These are phyloP conservation scores for Diploscapter pachys DNA, from an alignment of 1,140 invertebrate species.

Conservation along the genomic window DNA sequence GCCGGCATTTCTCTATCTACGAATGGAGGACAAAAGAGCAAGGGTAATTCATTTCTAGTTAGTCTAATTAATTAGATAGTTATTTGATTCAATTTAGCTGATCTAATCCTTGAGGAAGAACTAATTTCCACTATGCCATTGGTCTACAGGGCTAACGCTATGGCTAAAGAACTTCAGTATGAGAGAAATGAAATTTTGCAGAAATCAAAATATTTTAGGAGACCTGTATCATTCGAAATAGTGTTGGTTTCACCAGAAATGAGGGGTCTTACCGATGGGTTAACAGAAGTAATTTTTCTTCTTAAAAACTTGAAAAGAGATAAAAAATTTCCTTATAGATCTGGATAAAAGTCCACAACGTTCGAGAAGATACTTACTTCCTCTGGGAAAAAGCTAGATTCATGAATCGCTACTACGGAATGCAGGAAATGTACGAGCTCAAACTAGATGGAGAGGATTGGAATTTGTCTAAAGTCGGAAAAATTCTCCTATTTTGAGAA, in stretches of 20 bases:
- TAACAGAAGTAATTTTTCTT: conserved; percentile 61
- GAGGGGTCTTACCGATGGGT: conserved; percentile 62
- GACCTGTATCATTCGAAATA: conserved; percentile 66
- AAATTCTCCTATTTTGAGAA: not conserved
- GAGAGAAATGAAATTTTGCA: no score
- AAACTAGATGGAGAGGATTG: conserved; percentile 65
- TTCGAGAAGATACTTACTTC: conserved; percentile 65
- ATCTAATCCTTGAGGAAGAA: conserved; percentile 65
- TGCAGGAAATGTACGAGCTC: conserved; percentile 69
- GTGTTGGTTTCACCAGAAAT: conserved; percentile 66
- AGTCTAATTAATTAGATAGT: no score
- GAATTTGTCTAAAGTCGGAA: conserved; percentile 62
- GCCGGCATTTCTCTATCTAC: conserved; percentile 60
- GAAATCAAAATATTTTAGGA: conserved; percentile 52
- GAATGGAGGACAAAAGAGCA: conserved; percentile 34
- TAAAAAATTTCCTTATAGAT: conserved; percentile 58
- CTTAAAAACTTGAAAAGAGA: not conserved
- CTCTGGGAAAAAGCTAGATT: conserved; percentile 67
- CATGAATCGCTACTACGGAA: conserved; percentile 66
- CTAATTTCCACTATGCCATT: conserved; percentile 66
- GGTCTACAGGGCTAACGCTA: conserved; percentile 67
- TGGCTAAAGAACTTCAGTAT: conserved; percentile 64
- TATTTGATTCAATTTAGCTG: conserved; percentile 55
- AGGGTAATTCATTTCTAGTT: conserved; percentile 8
- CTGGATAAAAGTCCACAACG: conserved; percentile 66